phyloP scores from a whole-genome alignment of 2,113 vertebrate species.

The Pollachius pollachius region DNA sequence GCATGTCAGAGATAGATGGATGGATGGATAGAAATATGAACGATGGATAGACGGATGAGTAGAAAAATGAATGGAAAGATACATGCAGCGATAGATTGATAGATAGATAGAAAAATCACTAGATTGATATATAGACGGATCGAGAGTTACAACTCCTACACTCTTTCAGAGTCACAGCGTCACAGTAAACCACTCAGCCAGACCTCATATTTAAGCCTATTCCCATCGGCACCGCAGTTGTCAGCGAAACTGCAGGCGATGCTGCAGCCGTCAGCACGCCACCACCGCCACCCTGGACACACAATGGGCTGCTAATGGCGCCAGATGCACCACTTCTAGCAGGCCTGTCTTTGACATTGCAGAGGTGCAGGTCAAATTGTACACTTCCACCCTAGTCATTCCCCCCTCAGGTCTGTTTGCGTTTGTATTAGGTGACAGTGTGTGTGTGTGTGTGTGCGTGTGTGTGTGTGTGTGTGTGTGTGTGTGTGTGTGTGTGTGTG shows the following conservation, averaged over 20 bases:
- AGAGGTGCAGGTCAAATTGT: slow-evolving; percentile 43
- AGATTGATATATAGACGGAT: background rate
- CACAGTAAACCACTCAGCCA: too few relatives aligned
- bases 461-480: slow-evolving; percentile 4
- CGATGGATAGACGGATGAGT: too few relatives aligned
- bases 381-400: slow-evolving; percentile 24
- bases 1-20: too few relatives aligned
- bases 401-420: slow-evolving; percentile 11
- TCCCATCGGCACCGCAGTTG: background rate
- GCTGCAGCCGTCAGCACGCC: background rate
- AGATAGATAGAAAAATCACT: too few relatives aligned
- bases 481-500: background rate
- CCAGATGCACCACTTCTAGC: slow-evolving; percentile 2
- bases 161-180: too few relatives aligned
- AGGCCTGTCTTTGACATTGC: slow-evolving; percentile 50
- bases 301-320: background rate
- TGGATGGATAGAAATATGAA: too few relatives aligned
- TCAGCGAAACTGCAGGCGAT: background rate
- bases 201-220: background rate
- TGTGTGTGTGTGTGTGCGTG: slow-evolving; percentile 11
- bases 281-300: background rate
- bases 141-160: too few relatives aligned
- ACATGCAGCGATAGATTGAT: too few relatives aligned
- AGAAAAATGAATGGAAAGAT: too few relatives aligned
- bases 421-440: slow-evolving; percentile 4